phyloP scores from a whole-genome alignment of 2,113 vertebrate species.

The Mesitornis unicolor region DNA sequence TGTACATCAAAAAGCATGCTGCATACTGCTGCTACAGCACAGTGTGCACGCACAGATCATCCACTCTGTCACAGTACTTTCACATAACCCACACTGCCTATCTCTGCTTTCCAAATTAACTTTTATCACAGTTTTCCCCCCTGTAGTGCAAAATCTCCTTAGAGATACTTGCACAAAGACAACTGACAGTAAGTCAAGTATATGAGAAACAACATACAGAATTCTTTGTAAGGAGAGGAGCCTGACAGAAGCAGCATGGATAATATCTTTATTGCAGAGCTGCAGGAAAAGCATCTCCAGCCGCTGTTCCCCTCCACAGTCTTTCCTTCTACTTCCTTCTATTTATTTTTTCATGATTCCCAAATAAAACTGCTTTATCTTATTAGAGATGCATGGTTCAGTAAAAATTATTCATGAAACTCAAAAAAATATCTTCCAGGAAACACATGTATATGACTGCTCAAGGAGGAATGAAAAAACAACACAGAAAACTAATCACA shows the following conservation, averaged over 20 bases:
- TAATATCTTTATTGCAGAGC: background rate
- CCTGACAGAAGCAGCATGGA: background rate
- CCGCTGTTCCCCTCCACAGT: background rate
- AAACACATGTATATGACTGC: background rate
- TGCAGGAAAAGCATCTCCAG: background rate
- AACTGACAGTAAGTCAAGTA: background rate
- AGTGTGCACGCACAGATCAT: background rate
- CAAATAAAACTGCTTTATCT: background rate
- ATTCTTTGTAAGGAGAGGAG: background rate
- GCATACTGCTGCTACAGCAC: background rate
- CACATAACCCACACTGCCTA: rapidly evolving
- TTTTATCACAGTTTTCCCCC: background rate
- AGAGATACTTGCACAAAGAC: background rate
- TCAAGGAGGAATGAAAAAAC: background rate
- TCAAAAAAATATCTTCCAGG: background rate
- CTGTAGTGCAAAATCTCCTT: background rate
- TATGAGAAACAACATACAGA: background rate
- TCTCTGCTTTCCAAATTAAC: background rate
- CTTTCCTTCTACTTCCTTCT: background rate
- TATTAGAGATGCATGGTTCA: background rate
- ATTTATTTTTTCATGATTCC: background rate
- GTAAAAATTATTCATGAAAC: background rate
- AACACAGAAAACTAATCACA: background rate
- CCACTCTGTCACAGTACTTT: background rate
- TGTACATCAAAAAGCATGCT: background rate